A percentile compares a stretch with the other conserved stretches of the same genome.
phyloP scores from a whole-genome alignment of 1,140 invertebrate genomes.

The Drosophila mauritiana region DNA sequence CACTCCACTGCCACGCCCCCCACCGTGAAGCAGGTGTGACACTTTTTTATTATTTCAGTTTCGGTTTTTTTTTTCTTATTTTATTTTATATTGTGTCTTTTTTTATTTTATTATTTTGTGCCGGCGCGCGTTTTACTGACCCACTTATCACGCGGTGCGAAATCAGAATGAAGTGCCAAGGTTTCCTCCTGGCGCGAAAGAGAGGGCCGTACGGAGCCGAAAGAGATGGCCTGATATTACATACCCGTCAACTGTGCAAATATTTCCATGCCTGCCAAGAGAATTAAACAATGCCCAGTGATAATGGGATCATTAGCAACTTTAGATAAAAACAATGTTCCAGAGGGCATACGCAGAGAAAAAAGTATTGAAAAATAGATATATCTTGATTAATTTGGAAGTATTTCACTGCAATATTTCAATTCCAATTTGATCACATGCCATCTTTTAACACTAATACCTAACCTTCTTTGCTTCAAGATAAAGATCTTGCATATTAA shows the following conservation, averaged over 20 bases:
- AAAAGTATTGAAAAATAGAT: background rate
- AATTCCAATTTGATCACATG: background rate
- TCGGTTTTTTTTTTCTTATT: constrained; percentile 24
- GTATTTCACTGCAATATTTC: background rate
- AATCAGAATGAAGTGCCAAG: constrained; percentile 75
- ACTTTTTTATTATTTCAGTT: constrained; percentile 69
- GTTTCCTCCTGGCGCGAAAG: constrained; percentile 57
- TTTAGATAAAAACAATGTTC: constrained; percentile 2
- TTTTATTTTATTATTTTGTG: constrained; percentile 15
- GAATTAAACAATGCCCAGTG: constrained; percentile 59
- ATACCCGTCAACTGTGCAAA: constrained; percentile 70
- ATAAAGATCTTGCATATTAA: background rate
- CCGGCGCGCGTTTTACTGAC: constrained; percentile 67
- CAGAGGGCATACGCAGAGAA: background rate
- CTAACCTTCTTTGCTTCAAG: background rate
- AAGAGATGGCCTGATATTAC: constrained; percentile 44
- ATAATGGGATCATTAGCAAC: constrained; percentile 42
- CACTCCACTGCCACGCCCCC: constrained; percentile 32
- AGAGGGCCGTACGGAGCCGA: background rate
- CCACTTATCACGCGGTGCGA: constrained; percentile 69
- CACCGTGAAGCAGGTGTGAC: constrained; percentile 56
- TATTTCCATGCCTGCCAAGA: constrained; percentile 58
- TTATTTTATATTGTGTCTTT: constrained; percentile 9
- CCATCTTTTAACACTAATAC: background rate
- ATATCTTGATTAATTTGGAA: background rate